Base-by-base conservation (phyloP, 2,113 vertebrate genomes). In the human region DNA sequence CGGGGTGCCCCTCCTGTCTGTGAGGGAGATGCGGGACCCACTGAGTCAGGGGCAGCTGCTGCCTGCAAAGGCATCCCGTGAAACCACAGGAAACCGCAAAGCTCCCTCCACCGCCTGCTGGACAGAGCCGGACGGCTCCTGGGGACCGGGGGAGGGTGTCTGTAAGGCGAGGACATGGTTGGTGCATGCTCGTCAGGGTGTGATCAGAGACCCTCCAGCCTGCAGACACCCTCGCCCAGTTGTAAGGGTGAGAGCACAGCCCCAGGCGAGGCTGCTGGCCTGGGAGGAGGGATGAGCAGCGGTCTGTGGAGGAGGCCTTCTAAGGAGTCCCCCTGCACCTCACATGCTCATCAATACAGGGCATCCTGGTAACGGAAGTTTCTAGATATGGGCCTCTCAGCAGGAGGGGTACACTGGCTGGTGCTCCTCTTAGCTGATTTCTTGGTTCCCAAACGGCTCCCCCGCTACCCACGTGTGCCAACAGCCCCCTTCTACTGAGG, bases 301-400 rank as follows among this genome's bases (percentile, higher is more conserved):
- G 25, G 43, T 43, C 43, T 43, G 13, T 3, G 13, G 73, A 14
- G 22, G 2, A 50, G 50, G 13, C 3, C 13, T 64, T 70, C 45
- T 2, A 6, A 7, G 35, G 27, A 23, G 16, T 6, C 35, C 40
- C 25, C 14, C 6, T 12, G 84, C 35, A 5, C 25, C 4, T 10
- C 84, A 27, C 45, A 2, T 18, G 32, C 81, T 61, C 25, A 0
- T 38, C 3, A 8, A 4, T 48, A 35, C 32, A 7, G 40, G 13
- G 73, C 40, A 8, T 27, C 6, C 3, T 6, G 6, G 23, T 30
- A 4, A 52, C 2, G 1, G 64, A 70, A 4, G 6, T 40, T 30
- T 73, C 25, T 30, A 14, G 68, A 40, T 0, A 3, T 8, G 25
- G 7, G 23, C 4, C 48, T 38, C 5, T 1, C 2, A 0, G 2